Evolutionary conservation across 2,888 invertebrate genomes (phyloP), one percentile per base, ranked within the genome.

Genomic region (Thera britannica): DNA sequence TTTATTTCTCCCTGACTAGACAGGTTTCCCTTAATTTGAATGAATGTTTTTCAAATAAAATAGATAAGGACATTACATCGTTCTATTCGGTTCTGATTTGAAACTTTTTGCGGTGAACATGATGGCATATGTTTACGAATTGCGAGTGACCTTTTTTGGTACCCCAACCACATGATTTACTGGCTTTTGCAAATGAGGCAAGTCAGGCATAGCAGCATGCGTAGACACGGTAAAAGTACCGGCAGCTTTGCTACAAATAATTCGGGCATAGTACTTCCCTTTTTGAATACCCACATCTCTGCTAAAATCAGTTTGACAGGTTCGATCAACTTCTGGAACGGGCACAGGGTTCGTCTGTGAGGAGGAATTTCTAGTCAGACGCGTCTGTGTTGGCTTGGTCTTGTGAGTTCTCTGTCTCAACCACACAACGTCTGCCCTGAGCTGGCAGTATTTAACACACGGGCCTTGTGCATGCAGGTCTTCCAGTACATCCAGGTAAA

Each of bases 401-500:
- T 9, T 52, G 9, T 52, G 52, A 52, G 34, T 9, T 3, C 3
- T 52, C n/a, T 34, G 52, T 34, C 52, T 34, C 9, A 52, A 3
- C 34, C 34, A 34, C 34, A 34, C 2, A 2, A 52, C 34, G 9
- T 52, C 52, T 23, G 52, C 52, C 48, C n/a, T 48, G 35, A 58
- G 34, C 36, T 48, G 46, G n/a, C 58, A 58, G 48, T 12, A 5
- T 23, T 35, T 58, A 36, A n/a, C n/a, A 55, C 58, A 58, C 6
- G 58, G 58, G 0, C 58, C 48, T 48, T 59, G 59, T 36, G 2
- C 7, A 38, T 51, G 49, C 49, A 59, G 12, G 49, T 12, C n/a
- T 3, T 36, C 36, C 4, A 59, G 36, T 51, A 59, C 23, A 0
- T 12, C 36, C 7, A 59, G 48, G 35, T 48, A 58, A 35, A 35